Conservation (phyloP, 2,797 vertebrate species). For the Pantherophis vulpinus region DNA sequence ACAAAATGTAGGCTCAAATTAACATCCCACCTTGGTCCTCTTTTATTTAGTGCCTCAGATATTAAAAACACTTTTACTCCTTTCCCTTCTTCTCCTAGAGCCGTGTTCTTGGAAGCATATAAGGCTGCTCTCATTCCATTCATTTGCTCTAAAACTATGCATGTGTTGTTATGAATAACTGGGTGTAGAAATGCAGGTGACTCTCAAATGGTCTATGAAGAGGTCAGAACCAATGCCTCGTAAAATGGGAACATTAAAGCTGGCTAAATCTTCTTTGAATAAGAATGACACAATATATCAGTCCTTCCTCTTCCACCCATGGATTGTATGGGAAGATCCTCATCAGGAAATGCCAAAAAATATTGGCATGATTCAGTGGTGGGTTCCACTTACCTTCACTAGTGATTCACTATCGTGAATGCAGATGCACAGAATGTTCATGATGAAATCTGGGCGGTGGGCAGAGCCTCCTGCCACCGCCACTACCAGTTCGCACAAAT, state of each 20-base stretch:
- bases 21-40: background rate
- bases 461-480: too few relatives aligned
- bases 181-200: background rate
- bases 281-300: background rate
- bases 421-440: too few relatives aligned
- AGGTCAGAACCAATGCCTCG: too few relatives aligned
- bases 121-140: background rate
- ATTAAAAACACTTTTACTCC: background rate
- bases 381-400: too few relatives aligned
- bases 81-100: too few relatives aligned
- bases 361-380: too few relatives aligned
- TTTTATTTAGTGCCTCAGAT: background rate
- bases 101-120: too few relatives aligned
- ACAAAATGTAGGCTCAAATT: too few relatives aligned
- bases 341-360: too few relatives aligned
- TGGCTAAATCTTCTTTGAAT: background rate
- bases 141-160: background rate
- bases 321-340: background rate
- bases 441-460: too few relatives aligned
- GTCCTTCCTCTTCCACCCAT: background rate
- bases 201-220: background rate
- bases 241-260: background rate
- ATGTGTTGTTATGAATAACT: background rate
- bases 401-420: too few relatives aligned
- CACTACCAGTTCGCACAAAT: too few relatives aligned